Base-by-base conservation (phyloP, 2,113 vertebrate genomes). In the Larimichthys polyactis region DNA sequence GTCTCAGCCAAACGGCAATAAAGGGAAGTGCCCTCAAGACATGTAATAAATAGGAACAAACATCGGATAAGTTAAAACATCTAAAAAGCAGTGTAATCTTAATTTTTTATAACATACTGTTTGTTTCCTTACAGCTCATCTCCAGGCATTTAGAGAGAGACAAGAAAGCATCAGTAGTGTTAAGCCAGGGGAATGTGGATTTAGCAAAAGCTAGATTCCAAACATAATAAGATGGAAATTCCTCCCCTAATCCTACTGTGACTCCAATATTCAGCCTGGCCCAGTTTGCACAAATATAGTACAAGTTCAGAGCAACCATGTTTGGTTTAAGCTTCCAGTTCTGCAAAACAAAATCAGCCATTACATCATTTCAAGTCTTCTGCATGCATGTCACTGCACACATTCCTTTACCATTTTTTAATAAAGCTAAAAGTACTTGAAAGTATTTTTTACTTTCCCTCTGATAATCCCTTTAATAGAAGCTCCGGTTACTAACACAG, bases 211-310 rank as follows among this genome's bases (percentile, higher is more conserved):
- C 87, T 73, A 81, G 69, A 94, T 94, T 92, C 89, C 86, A 70
- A 82, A 68, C 82, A 65, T 92, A 94, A 92, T 92, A 88, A 87
- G 84, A 90, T 92, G 70, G 81, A 94, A 93, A 93, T 93, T 92
- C 91, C 77, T 91, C 27, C 27, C 19, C 78, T 92, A 93, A 94
- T 93, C 90, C 85, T 55, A 75, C 83, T 87, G 81, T 79, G 87
- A 83, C 86, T 73, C 83, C 20, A 66, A 83, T 52, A 76, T 76
- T 76, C 58, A 81, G 64, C 24, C 46, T 63, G 59, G 20, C 62
- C 1, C 54, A 60, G 52, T 62, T 9, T 65, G 66, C 64, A 69
- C 10, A 80, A 40, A 19, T 36, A 52, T 12, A 52, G 0, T 40
- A 11, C 44, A 60, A 20, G 40, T 77, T 74, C 66, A 77, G 48